These are phyloP conservation scores for Hyles vespertilio DNA, from an alignment of 1,140 invertebrate genomes.

Conservation along the genomic window DNA sequence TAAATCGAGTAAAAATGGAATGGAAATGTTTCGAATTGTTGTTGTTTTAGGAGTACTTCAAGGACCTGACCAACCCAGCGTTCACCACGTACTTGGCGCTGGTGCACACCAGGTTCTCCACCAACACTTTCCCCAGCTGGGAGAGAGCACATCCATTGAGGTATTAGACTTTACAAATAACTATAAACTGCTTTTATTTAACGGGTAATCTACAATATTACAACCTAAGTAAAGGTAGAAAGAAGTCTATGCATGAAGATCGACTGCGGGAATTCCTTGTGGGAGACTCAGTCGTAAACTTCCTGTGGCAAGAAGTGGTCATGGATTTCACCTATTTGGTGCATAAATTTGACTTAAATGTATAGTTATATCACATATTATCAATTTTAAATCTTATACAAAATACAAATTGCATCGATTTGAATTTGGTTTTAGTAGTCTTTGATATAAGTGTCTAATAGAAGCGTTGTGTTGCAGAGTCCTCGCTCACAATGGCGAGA, in stretches of 20 bases:
- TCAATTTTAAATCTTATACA: too few species aligned
- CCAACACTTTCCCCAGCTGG: conserved; percentile 99
- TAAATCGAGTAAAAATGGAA: not conserved
- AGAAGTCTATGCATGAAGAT: too few species aligned
- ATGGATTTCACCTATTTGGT: too few species aligned
- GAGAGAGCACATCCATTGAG: conserved; percentile 98
- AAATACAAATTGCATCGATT: too few species aligned
- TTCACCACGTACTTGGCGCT: conserved; percentile 96
- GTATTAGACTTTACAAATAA: conserved; percentile 69
- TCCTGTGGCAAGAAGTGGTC: too few species aligned
- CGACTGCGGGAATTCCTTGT: too few species aligned
- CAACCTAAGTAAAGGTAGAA: too few species aligned
- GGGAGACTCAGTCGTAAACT: too few species aligned
- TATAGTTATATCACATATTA: too few species aligned
- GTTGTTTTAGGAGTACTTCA: conserved; percentile 76
- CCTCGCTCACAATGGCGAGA: conserved; percentile 99
- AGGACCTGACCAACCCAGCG: conserved; percentile 82
- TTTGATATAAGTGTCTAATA: not conserved
- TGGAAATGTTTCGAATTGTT: not conserved
- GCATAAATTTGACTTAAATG: too few species aligned
- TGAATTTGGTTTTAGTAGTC: too few species aligned
- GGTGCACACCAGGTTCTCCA: conserved; percentile 98
- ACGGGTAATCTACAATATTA: too few species aligned
- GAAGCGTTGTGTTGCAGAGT: conserved; percentile 78
- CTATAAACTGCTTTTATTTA: not conserved